These are phyloP conservation scores for Nerophis ophidion DNA, from an alignment of 2,113 vertebrate species.

Conservation along the genomic window DNA sequence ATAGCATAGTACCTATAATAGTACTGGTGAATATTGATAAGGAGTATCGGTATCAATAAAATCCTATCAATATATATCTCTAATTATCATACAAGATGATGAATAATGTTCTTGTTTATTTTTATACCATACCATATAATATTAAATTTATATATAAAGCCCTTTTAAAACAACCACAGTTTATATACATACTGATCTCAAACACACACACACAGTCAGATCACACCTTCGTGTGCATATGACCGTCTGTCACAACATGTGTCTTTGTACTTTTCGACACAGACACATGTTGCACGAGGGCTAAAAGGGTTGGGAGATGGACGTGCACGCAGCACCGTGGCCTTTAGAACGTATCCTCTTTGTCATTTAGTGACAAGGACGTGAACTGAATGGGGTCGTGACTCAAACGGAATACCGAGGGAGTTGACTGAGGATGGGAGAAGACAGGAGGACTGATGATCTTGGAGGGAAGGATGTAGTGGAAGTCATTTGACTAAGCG, in stretches of 20 bases:
- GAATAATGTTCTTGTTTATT: background rate
- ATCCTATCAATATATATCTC: too few relatives aligned
- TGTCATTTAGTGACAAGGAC: constrained; percentile 64
- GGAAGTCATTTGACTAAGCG: background rate
- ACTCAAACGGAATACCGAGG: constrained; percentile 29
- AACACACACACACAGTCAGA: background rate
- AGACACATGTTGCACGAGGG: constrained; percentile 42
- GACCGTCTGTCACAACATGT: constrained; percentile 20
- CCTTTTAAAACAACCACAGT: too few relatives aligned
- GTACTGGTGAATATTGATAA: too few relatives aligned
- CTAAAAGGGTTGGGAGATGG: constrained; percentile 44
- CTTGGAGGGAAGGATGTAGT: background rate
- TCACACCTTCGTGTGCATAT: background rate
- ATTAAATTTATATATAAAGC: too few relatives aligned
- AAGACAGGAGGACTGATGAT: background rate
- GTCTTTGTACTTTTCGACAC: constrained; percentile 40
- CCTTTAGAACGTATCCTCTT: constrained; percentile 61
- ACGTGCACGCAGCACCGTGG: constrained; percentile 47
- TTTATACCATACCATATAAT: too few relatives aligned
- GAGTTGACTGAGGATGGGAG: background rate
- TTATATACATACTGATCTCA: background rate
- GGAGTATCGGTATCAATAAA: too few relatives aligned
- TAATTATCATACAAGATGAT: background rate
- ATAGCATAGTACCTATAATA: too few relatives aligned
- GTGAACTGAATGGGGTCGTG: constrained; percentile 56